Evolutionary conservation across 2,113 vertebrate species (phyloP), one percentile per base, ranked within the genome.

Genomic region (Panthera leo): DNA sequence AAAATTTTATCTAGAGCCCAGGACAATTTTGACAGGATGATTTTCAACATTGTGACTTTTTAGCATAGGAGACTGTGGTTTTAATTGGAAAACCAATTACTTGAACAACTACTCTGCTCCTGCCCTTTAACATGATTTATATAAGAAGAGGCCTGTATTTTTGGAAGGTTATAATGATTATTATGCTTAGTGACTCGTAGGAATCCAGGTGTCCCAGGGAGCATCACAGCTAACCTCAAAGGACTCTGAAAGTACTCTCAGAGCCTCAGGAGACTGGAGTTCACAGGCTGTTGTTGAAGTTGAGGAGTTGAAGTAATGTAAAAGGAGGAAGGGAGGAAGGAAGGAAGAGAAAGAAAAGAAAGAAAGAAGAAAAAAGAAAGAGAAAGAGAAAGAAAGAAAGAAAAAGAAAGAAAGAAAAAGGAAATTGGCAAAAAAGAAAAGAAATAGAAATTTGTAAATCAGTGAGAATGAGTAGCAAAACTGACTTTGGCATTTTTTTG

Each of bases 21-120:
- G 15, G 23, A 85, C 36, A 96, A 45, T 97, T 97, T 85, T 92
- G n/a, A 91, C 36, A 97, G 61, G 92, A 89, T 34, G 5, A 87
- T 97, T 98, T 97, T 87, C 89, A 89, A 89, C 51, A 61, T 89
- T 23, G 0, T 91, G 80, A 84, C 42, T 88, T 89, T 85, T 65
- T 42, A 92, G 88, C 39, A n/a, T 0, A 68, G 39, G 95, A 87
- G 29, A 91, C 58, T 97, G 61, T 96, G 55, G 36, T 93, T 94
- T 95, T 96, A 85, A 93, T 78, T 85, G 45, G 91, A 98, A 98
- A 98, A 85, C 2, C 4, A 95, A 73, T 91, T 97, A 91, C n/a
- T 92, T 97, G 48, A 85, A 91, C 96, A 97, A 96, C 23, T 34
- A 7, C 87, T 98, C 65, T 97, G 16, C 29, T 97, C 7, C 34